Base-by-base conservation (phyloP, 2,113 vertebrate species). In the Oncorhynchus masou region DNA sequence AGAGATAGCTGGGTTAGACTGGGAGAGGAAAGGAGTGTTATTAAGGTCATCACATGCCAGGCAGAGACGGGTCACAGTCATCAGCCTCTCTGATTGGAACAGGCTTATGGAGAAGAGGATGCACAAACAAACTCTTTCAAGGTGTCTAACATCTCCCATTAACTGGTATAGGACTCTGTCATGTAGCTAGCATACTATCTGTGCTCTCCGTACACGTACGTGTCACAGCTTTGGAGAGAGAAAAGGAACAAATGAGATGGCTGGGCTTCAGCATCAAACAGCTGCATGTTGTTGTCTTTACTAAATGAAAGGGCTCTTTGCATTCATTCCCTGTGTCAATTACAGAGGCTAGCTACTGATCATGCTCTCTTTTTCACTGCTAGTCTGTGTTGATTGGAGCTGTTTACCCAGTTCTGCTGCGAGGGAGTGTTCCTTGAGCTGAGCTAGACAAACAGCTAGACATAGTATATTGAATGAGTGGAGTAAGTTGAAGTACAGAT, bases 171-270 rank as follows among this genome's bases (percentile, higher is more conserved):
- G 78, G 74, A 70, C 83, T 85, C 74, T 68, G 79, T 82, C 87
- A 79, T 90, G 85, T 89, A 88, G 76, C 16, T 75, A 78, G 60
- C 75, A 74, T 31, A 78, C 75, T 76, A 74, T 78, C 78, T 83
- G 81, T 81, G 51, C 16, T 54, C 16, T 3, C 13, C 16, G 51
- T 16, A 54, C 15, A 77, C 86, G 86, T 85, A 89, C 87, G 77
- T 84, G 87, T 88, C 75, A 54, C 79, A 84, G 76, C 79, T 84
- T 89, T 76, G 68, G 16, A 80, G 79, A 68, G 81, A 88, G 82
- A 88, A 86, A 87, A 83, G 85, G 83, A 89, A 89, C 81, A 90
- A 89, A 90, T 85, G 81, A 87, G 86, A 90, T 83, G 83, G 86
- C 78, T 85, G 80, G 71, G 78, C 84, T 83, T 80, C 81, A 85